A percentile compares a stretch with the other conserved stretches of the same genome.
These are phyloP conservation scores for Raphicerus campestris DNA, from an alignment of 2,113 vertebrate species.

Conservation along the genomic window DNA sequence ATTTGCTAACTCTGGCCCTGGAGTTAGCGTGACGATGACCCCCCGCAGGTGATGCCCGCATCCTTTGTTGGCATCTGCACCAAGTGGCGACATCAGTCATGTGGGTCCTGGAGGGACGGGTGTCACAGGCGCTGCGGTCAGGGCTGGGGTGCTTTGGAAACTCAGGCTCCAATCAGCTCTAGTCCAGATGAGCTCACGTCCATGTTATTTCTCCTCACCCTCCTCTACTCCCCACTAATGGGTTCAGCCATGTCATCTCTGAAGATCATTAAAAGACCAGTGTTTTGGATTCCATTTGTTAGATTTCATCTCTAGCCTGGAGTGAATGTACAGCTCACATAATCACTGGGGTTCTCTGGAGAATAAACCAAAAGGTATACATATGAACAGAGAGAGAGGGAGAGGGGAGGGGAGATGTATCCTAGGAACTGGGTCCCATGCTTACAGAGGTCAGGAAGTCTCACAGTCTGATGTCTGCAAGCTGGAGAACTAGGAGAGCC, in stretches of 20 bases:
- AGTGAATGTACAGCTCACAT: neutral
- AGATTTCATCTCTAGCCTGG: neutral
- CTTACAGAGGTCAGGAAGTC: neutral
- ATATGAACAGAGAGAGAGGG: neutral
- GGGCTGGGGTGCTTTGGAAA: neutral
- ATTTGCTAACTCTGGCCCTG: neutral
- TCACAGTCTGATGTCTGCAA: neutral
- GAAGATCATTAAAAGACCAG: neutral
- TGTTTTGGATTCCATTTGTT: neutral
- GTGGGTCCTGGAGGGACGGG: neutral
- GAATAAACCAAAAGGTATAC: neutral
- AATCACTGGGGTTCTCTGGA: neutral
- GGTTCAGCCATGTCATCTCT: neutral
- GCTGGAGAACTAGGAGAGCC: neutral
- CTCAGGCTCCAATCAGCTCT: no score
- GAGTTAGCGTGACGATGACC: neutral
- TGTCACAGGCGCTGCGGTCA: no score
- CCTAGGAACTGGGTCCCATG: neutral
- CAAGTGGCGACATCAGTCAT: neutral
- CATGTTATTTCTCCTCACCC: neutral
- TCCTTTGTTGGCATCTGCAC: neutral
- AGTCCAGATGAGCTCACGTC: neutral
- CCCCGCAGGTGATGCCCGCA: neutral
- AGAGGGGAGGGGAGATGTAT: neutral
- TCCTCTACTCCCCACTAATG: neutral